Evolutionary conservation across 2,113 vertebrate species (phyloP).

Genomic region (Romanogobio albipinnatus): DNA sequence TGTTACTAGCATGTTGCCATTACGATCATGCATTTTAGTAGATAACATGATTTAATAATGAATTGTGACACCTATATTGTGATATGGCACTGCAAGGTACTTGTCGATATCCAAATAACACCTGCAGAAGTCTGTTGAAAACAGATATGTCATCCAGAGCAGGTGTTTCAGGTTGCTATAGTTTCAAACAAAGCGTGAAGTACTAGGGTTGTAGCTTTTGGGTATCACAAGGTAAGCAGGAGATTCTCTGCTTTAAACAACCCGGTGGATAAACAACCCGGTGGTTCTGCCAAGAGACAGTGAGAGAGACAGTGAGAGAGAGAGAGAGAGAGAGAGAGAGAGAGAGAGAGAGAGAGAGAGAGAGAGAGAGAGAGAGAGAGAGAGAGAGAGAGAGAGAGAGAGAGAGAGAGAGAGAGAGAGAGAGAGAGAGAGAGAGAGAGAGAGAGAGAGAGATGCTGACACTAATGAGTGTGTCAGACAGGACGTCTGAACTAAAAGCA

Average conservation of each 20-base stretch:
- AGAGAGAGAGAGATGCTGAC: slow-evolving; percentile 7
- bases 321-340: neutral
- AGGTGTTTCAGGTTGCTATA: neutral
- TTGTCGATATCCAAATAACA: neutral
- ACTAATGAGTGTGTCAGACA: slow-evolving; percentile 19
- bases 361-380: neutral
- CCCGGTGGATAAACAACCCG: neutral
- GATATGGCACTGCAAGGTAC: neutral
- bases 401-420: neutral
- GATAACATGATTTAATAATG: neutral
- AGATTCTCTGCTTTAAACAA: neutral
- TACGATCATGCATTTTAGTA: neutral
- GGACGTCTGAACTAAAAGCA: slow-evolving; percentile 36
- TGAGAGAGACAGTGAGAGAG: neutral
- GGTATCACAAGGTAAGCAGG: neutral
- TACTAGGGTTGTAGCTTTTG: neutral
- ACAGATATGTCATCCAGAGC: neutral
- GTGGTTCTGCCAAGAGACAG: neutral
- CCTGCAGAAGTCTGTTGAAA: neutral
- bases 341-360: slow-evolving; percentile 22
- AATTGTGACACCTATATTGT: neutral
- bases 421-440: neutral
- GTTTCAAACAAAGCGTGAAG: neutral
- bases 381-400: no score
- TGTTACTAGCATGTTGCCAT: neutral